A percentile compares a stretch with the other conserved stretches of the same genome.
phyloP scores from a whole-genome alignment of 2,113 vertebrate species.

The Tinamus guttatus region DNA sequence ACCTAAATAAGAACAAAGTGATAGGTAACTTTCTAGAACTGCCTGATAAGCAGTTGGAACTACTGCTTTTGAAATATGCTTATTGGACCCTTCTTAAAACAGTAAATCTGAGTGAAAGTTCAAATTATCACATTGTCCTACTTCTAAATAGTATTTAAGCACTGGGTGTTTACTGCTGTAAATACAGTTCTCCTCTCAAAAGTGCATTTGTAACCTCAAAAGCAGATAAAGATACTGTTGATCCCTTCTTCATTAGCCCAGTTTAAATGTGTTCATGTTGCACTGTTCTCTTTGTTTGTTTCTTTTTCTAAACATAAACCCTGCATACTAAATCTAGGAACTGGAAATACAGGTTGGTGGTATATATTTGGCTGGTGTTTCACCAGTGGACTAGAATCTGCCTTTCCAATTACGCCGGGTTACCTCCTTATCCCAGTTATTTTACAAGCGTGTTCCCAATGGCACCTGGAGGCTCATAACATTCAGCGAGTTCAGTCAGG shows the following conservation, averaged over 20 bases:
- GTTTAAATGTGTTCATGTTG: neutral
- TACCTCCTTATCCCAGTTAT: neutral
- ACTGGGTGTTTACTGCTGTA: neutral
- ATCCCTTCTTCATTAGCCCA: neutral
- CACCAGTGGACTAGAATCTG: neutral
- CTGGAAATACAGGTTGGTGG: neutral
- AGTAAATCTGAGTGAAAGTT: neutral
- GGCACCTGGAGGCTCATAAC: neutral
- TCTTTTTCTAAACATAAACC: neutral
- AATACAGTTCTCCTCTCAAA: neutral
- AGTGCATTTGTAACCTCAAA: neutral
- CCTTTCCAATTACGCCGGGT: neutral
- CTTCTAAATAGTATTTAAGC: neutral
- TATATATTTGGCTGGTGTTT: neutral
- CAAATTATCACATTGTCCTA: neutral
- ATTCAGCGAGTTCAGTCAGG: neutral
- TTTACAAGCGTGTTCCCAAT: too few relatives aligned
- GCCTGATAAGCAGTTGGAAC: neutral
- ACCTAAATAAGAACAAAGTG: neutral
- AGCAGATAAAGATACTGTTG: neutral
- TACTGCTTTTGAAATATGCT: neutral
- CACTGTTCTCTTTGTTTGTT: neutral
- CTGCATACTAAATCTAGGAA: neutral
- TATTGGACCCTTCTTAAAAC: neutral
- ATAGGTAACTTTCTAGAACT: neutral